phyloP scores from a whole-genome alignment of 2,797 vertebrate species.

The Ataeniobius toweri region DNA sequence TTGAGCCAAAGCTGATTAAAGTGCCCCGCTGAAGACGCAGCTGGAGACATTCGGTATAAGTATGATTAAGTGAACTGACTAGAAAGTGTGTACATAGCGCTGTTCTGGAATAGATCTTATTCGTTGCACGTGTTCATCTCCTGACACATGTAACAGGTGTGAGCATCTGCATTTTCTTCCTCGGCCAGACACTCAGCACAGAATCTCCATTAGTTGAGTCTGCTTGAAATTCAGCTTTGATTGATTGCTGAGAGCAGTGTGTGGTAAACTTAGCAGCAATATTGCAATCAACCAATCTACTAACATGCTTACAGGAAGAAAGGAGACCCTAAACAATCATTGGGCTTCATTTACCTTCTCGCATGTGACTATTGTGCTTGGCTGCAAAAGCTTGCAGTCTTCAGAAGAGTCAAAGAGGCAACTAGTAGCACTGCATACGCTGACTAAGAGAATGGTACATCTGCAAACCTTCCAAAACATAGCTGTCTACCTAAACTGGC shows the following conservation, averaged over 20 bases:
- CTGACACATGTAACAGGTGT: conserved; percentile 3
- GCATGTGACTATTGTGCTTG: not conserved
- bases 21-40: not conserved
- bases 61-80: conserved; percentile 2
- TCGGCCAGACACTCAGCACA: conserved; percentile 11
- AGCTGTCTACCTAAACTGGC: too few species aligned
- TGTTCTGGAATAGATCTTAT: not conserved
- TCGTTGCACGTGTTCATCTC: conserved; percentile 5
- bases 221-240: conserved; percentile 46
- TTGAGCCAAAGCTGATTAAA: conserved; percentile 12
- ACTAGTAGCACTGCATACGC: not conserved
- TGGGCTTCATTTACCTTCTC: conserved; percentile 6
- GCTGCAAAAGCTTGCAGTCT: not conserved
- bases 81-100: not conserved
- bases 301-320: not conserved
- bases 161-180: conserved; percentile 3
- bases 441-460: too few species aligned
- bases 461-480: too few species aligned
- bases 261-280: conserved; percentile 18
- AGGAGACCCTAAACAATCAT: not conserved
- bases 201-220: conserved; percentile 60
- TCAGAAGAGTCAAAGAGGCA: not conserved
- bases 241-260: conserved; percentile 52
- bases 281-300: conserved; percentile 21
- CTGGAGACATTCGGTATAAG: too few species aligned